Evolutionary conservation across 2,888 invertebrate genomes (phyloP).

Genomic region (Cephus spinipes): DNA sequence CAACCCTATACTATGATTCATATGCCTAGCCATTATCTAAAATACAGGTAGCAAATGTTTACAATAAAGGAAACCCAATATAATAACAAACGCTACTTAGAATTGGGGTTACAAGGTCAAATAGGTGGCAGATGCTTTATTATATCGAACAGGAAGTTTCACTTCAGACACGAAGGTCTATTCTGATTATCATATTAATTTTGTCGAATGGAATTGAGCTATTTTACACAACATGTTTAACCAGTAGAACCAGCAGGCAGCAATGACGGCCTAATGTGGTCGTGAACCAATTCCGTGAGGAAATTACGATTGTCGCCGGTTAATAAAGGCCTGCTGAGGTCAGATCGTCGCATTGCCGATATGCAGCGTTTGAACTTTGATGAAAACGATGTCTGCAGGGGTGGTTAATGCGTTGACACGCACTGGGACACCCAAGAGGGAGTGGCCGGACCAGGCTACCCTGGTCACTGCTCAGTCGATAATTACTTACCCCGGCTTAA

Average conservation of each 20-base stretch:
- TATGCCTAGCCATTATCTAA: too few relatives aligned
- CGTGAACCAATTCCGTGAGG: background rate
- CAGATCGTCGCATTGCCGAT: conserved; percentile 20
- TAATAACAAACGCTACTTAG: too few relatives aligned
- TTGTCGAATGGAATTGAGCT: background rate
- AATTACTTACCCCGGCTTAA: conserved; percentile 58
- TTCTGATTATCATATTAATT: background rate
- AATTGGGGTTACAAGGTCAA: background rate
- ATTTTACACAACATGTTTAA: background rate
- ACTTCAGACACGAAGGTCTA: background rate
- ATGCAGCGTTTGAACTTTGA: conserved; percentile 56
- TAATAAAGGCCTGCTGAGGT: conserved; percentile 16
- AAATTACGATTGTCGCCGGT: background rate
- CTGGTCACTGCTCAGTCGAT: conserved; percentile 54
- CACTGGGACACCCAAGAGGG: conserved; percentile 59
- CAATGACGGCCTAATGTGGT: background rate
- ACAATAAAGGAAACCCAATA: too few relatives aligned
- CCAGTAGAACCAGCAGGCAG: background rate
- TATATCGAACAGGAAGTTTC: background rate
- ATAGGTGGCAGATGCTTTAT: background rate
- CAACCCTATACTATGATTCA: too few relatives aligned
- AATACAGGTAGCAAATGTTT: too few relatives aligned
- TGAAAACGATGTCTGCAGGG: conserved; percentile 50
- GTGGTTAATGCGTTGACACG: conserved; percentile 58
- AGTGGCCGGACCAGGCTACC: conserved; percentile 49